Percentiles rank a stretch among this genome's conserved stretches.
These are phyloP conservation scores for Anaspis maculata DNA, from an alignment of 2,888 invertebrate species.

Conservation along the genomic window DNA sequence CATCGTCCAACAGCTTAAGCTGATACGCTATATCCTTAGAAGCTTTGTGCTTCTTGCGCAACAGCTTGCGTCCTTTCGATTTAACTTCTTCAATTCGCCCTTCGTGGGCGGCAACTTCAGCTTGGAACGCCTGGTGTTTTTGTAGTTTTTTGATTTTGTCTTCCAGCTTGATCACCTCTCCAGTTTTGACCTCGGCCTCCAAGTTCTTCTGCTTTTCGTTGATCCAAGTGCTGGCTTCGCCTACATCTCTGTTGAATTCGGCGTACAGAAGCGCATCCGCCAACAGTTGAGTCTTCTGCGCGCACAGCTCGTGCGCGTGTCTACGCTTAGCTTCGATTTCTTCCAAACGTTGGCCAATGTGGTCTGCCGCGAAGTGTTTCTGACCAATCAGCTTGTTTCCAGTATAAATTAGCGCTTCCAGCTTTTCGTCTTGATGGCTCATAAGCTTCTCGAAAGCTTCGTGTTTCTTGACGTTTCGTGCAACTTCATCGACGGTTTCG, in stretches of 20 bases:
- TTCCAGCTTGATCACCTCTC: slow-evolving; percentile 75
- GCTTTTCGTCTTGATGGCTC: slow-evolving; percentile 80
- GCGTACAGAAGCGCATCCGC: slow-evolving; percentile 74
- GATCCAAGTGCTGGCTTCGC: slow-evolving; percentile 86
- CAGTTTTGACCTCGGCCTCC: slow-evolving; percentile 66
- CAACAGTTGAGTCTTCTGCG: slow-evolving; percentile 58
- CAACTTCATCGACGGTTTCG: slow-evolving; percentile 80
- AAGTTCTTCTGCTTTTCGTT: slow-evolving; percentile 84
- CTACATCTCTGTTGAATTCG: slow-evolving; percentile 86
- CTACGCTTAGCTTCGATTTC: slow-evolving; percentile 67
- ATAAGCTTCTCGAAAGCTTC: slow-evolving; percentile 91
- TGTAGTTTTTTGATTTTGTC: slow-evolving; percentile 93
- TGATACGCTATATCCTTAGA: slow-evolving; percentile 62
- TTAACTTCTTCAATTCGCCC: slow-evolving; percentile 77
- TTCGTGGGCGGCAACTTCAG: slow-evolving; percentile 81
- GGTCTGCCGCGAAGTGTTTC: slow-evolving; percentile 82
- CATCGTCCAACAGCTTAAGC: slow-evolving; percentile 57
- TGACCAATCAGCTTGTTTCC: slow-evolving; percentile 81
- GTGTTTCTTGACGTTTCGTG: slow-evolving; percentile 83
- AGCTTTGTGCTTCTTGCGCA: slow-evolving; percentile 63
- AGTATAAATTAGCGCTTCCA: slow-evolving; percentile 71
- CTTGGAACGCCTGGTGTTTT: slow-evolving; percentile 91
- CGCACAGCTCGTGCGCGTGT: slow-evolving; percentile 59
- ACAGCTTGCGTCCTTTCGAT: slow-evolving; percentile 58
- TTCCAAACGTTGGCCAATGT: slow-evolving; percentile 66